Evolutionary conservation across 2,888 invertebrate genomes (phyloP).

Genomic region (Parascotia fuliginaria): DNA sequence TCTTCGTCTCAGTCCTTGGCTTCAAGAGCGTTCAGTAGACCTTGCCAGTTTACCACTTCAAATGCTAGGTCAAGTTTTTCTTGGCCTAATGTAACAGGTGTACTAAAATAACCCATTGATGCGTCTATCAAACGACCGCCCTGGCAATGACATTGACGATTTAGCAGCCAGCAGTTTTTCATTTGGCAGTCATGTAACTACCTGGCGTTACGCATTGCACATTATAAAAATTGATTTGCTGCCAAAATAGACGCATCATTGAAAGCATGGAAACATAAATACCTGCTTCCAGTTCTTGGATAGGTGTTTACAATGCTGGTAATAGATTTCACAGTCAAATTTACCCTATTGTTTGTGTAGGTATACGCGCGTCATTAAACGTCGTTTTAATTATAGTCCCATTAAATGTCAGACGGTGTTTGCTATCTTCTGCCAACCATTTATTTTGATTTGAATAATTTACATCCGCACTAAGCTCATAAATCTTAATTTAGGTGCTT

Average conservation of each 20-base stretch:
- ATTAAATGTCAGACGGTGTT: conserved; percentile 79
- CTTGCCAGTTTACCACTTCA: conserved; percentile 45
- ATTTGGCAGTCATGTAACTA: conserved; percentile 64
- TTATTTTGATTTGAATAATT: conserved; percentile 60
- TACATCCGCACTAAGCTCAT: conserved; percentile 24
- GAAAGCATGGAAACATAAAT: conserved; percentile 6
- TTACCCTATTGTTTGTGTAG: conserved; percentile 2
- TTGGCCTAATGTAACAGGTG: conserved; percentile 66
- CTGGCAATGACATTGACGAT: conserved; percentile 81
- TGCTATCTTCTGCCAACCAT: conserved; percentile 63
- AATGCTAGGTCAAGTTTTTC: conserved; percentile 71
- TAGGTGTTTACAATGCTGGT: conserved; percentile 60
- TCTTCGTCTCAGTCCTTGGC: conserved; percentile 24
- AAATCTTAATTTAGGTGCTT: conserved; percentile 20
- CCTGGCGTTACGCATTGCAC: conserved; percentile 19
- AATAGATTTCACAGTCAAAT: conserved; percentile 67
- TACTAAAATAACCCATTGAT: conserved; percentile 78
- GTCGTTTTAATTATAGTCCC: conserved; percentile 73
- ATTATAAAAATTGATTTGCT: conserved; percentile 30
- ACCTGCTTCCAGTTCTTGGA: conserved; percentile 15
- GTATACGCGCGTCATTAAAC: conserved; percentile 27
- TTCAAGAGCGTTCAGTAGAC: conserved; percentile 42
- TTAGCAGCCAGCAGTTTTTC: conserved; percentile 53
- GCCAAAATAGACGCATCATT: conserved; percentile 25
- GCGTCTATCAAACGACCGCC: conserved; percentile 65